Percentiles rank a stretch among this genome's conserved stretches.
Evolutionary conservation across 2,113 vertebrate genomes (phyloP).

Genomic region (Sus scrofa): T2T-Sscrofa CM000812.6:34584501-34585000

Average conservation of each 20-base stretch:
- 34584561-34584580: not conserved
- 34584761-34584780: not conserved
- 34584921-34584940: too few relatives aligned
- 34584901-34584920: not conserved
- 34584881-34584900: not conserved
- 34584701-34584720: conserved; percentile 10
- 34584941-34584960: too few relatives aligned
- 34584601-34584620: not conserved
- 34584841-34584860: not conserved
- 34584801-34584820: not conserved
- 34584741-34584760: conserved; percentile 34
- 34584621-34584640: not conserved
- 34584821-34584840: not conserved
- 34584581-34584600: not conserved
- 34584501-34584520: not conserved
- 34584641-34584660: conserved; percentile 7
- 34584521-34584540: not conserved
- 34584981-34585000: too few relatives aligned
- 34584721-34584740: conserved; percentile 8
- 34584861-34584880: conserved; percentile 24
- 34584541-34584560: not conserved
- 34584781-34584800: not conserved
- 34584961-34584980: too few relatives aligned
- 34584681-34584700: not conserved
- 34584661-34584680: not conserved